Conservation (phyloP, 2,888 invertebrate genomes). For the Urechis unicinctus region DNA sequence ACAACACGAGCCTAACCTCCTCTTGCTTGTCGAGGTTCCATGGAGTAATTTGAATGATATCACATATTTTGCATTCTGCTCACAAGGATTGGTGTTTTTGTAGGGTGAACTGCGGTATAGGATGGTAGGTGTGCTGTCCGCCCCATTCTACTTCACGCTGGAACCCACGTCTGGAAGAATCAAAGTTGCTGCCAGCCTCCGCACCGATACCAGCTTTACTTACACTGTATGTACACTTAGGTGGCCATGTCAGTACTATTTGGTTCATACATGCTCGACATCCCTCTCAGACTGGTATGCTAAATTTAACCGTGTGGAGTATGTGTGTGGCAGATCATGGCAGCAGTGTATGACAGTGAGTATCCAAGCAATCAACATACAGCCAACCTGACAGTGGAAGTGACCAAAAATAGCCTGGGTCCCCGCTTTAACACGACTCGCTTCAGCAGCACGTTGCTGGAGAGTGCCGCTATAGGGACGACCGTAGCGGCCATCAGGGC, state of each 20-base stretch:
- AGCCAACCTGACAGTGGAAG: slow-evolving; percentile 18
- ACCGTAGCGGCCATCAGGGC: slow-evolving; percentile 23
- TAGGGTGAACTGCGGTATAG: slow-evolving; percentile 24
- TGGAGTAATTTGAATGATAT: neutral
- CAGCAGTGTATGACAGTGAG: slow-evolving; percentile 19
- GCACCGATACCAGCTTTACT: slow-evolving; percentile 15
- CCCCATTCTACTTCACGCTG: slow-evolving; percentile 21
- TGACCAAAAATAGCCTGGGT: slow-evolving; percentile 15
- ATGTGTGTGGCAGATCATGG: too few relatives aligned
- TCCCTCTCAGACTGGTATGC: too few relatives aligned
- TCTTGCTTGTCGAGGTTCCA: neutral
- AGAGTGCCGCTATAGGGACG: slow-evolving; percentile 22
- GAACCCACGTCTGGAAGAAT: slow-evolving; percentile 19
- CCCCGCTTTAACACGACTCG: slow-evolving; percentile 20
- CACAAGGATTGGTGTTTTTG: too few relatives aligned
- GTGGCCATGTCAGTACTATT: neutral
- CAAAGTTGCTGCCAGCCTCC: slow-evolving; percentile 18
- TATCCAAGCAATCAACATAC: slow-evolving; percentile 14
- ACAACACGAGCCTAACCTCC: neutral
- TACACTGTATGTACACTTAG: slow-evolving; percentile 24
- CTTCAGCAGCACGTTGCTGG: slow-evolving; percentile 23
- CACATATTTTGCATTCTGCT: too few relatives aligned
- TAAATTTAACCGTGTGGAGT: too few relatives aligned
- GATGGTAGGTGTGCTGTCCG: slow-evolving; percentile 22
- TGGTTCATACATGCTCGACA: neutral